Evolutionary conservation across 2,113 vertebrate species (phyloP), one percentile per base, ranked within the genome.

Genomic region (Calyptomena viridis): DNA sequence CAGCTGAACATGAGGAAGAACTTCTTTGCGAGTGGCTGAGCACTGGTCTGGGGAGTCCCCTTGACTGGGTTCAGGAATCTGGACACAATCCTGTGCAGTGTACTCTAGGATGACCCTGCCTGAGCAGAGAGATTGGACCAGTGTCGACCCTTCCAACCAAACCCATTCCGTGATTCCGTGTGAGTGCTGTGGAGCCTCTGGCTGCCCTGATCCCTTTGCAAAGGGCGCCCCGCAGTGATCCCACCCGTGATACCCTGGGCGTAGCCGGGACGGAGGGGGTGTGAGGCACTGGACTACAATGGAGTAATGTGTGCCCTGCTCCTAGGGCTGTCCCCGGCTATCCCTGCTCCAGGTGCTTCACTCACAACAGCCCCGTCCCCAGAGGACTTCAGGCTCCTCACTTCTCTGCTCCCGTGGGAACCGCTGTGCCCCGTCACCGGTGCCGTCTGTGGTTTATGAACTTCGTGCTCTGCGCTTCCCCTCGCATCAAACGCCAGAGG

Each of bases 151-250:
- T 68, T 52, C 27, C 28, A 67, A 10, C 28, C 15, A n/a, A 8
- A 12, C 16, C 16, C 8, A 33, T 59, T 67, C 23, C 21, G 22
- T 24, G 58, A 19, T 39, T 60, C 35, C 27, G 59, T 37, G 59
- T 6, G 22, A 25, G 44, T 0, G 0, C 37, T 39, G 28, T 50
- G 10, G 19, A 23, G 19, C 42, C 20, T 82, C 13, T 0, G 0
- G 52, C 28, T 23, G 28, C 7, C 7, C 35, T 25, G 22, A 50
- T 50, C 22, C 35, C 22, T 6, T 49, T 17, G 18, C 21, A 6
- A 3, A 30, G 42, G 42, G 46, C 2, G 2, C 17, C 7, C 3
- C 21, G 31, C 4, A n/a, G 10, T 10, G 8, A 8, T 58, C 5
- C 6, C 8, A 5, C 9, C 27, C 10, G 20, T 28, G 20, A 20